These are phyloP conservation scores for Botia kubotai DNA, from an alignment of 2,797 vertebrate species.

Conservation along the genomic window DNA sequence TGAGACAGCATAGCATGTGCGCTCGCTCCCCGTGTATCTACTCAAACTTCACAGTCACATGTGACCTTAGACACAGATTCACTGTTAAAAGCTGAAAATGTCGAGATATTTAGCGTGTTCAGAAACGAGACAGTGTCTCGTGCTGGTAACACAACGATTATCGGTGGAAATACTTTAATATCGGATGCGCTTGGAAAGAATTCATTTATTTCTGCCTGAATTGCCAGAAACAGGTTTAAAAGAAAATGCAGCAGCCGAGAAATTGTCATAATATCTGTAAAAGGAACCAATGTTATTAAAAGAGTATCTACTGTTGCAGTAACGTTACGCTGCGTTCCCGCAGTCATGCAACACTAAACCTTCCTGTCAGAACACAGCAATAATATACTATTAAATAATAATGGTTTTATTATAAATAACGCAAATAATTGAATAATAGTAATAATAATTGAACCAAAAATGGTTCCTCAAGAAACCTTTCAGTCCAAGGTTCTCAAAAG, in stretches of 20 bases:
- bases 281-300: neutral
- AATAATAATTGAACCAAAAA: too few relatives aligned
- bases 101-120: neutral
- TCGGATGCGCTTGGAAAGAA: neutral
- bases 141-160: neutral
- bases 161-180: neutral
- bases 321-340: too few relatives aligned
- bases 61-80: conserved; percentile 19
- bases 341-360: too few relatives aligned
- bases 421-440: too few relatives aligned
- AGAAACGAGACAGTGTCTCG: neutral
- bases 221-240: neutral
- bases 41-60: conserved; percentile 51
- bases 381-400: neutral
- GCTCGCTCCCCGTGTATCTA: conserved; percentile 52
- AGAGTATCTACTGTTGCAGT: neutral
- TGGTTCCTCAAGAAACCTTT: too few relatives aligned
- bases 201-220: neutral
- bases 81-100: conserved; percentile 23
- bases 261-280: neutral
- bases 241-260: neutral
- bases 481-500: too few relatives aligned
- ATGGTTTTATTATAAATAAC: too few relatives aligned
- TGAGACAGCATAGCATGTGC: conserved; percentile 47
- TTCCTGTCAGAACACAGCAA: too few relatives aligned